phyloP scores from a whole-genome alignment of 2,113 vertebrate species.

The Monarcha castaneiventris region DNA sequence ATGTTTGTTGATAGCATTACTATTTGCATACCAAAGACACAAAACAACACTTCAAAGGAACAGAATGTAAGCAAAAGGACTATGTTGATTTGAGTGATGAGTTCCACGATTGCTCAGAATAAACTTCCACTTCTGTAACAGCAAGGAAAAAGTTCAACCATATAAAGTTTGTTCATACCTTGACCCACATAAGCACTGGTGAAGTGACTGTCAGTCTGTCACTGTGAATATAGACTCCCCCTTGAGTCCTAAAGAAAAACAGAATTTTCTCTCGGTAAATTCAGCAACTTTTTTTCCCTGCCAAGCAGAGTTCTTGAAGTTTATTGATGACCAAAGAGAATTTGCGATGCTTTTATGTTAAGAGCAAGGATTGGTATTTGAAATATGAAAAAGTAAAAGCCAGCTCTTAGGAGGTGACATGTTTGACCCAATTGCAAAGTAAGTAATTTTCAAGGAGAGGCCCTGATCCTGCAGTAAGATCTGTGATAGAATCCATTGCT shows the following conservation, averaged over 20 bases:
- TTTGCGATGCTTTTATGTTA: background rate
- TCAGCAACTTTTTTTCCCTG: background rate
- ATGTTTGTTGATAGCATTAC: background rate
- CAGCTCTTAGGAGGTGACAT: background rate
- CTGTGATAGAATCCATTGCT: background rate
- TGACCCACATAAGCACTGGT: slow-evolving; percentile 94
- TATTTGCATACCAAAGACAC: slow-evolving; percentile 8
- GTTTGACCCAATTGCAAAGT: background rate
- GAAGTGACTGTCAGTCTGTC: slow-evolving; percentile 90
- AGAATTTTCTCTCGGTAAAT: background rate
- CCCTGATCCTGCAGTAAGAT: background rate
- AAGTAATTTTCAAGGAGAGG: background rate
- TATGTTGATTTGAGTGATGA: background rate
- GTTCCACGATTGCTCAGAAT: background rate
- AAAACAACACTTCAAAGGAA: background rate
- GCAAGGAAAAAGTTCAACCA: background rate
- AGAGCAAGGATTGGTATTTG: background rate
- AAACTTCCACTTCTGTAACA: background rate
- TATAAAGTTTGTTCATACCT: slow-evolving; percentile 74
- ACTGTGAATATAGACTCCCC: slow-evolving; percentile 83
- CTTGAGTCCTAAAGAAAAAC: slow-evolving; percentile 82
- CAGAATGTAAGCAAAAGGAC: background rate
- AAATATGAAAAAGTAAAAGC: background rate
- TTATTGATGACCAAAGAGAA: background rate
- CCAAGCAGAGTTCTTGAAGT: background rate